phyloP scores from a whole-genome alignment of 2,888 invertebrate genomes.

The Linhomoeus sp. region DNA sequence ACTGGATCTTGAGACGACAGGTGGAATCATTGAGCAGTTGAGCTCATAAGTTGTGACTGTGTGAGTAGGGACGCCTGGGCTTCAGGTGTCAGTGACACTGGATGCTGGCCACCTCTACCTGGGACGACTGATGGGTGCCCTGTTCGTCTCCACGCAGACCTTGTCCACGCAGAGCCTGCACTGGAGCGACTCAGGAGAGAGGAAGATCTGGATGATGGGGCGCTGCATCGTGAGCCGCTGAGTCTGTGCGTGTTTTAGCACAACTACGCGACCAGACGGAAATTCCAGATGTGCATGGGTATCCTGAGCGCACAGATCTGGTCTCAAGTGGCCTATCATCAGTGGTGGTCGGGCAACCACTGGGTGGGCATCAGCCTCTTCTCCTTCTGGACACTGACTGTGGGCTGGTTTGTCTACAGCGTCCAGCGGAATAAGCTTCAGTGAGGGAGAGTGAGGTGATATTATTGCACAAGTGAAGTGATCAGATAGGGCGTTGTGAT shows the following conservation, averaged over 20 bases:
- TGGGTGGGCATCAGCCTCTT: constrained; percentile 24
- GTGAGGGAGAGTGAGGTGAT: background rate
- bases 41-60: too few species aligned
- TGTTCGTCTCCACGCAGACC: constrained; percentile 15
- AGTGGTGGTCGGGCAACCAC: constrained; percentile 20
- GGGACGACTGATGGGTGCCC: constrained; percentile 21
- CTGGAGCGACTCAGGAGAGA: constrained; percentile 15
- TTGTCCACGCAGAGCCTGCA: constrained; percentile 13
- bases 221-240: constrained; percentile 13
- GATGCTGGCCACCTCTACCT: constrained; percentile 19
- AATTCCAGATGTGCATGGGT: background rate
- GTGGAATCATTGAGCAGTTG: constrained; percentile 5
- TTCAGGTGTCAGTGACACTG: constrained; percentile 13
- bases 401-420: constrained; percentile 6
- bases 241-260: background rate
- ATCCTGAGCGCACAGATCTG: constrained; percentile 23
- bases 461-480: too few species aligned
- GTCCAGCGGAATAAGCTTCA: too few species aligned
- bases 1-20: constrained; percentile 20
- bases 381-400: constrained; percentile 20
- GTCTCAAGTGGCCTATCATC: constrained; percentile 20
- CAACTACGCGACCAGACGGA: too few species aligned
- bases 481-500: too few species aligned
- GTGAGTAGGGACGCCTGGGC: too few species aligned
- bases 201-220: constrained; percentile 16